phyloP scores from a whole-genome alignment of 2,888 invertebrate species.

The Nudaria mundana region DNA sequence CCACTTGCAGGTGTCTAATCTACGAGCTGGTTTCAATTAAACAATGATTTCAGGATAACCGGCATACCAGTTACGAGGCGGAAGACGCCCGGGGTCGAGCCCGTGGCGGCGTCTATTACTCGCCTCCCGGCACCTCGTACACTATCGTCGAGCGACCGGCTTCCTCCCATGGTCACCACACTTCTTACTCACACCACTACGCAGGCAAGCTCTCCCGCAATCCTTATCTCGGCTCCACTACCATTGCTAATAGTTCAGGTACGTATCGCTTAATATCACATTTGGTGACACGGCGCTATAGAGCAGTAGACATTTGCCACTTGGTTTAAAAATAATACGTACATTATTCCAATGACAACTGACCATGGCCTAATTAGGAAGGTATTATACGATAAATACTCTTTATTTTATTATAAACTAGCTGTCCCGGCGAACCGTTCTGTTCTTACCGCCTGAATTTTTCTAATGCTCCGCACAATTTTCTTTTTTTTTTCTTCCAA shows the following conservation, averaged over 20 bases:
- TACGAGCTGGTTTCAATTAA: constrained; percentile 38
- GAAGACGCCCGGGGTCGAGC: constrained; percentile 76
- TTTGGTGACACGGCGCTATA: neutral
- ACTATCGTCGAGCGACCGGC: constrained; percentile 92
- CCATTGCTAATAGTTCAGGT: constrained; percentile 78
- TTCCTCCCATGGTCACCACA: constrained; percentile 85
- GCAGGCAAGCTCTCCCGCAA: constrained; percentile 74
- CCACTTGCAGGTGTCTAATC: too few species aligned
- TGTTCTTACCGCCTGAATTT: too few species aligned
- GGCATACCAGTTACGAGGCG: constrained; percentile 75
- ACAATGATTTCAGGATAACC: constrained; percentile 73
- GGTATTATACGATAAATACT: too few species aligned
- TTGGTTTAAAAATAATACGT: neutral
- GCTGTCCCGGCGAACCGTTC: too few species aligned
- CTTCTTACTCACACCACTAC: constrained; percentile 81
- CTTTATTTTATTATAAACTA: too few species aligned
- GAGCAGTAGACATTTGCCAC: neutral
- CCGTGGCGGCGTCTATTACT: constrained; percentile 89
- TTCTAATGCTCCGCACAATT: too few species aligned
- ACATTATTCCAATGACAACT: neutral
- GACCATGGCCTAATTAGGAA: too few species aligned
- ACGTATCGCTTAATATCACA: constrained; percentile 8
- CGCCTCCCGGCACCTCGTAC: constrained; percentile 93
- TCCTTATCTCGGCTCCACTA: constrained; percentile 86
- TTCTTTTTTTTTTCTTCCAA: too few species aligned